Evolutionary conservation across 2,113 vertebrate species (phyloP), one percentile per base, ranked within the genome.

Genomic region (Phycodurus eques): DNA sequence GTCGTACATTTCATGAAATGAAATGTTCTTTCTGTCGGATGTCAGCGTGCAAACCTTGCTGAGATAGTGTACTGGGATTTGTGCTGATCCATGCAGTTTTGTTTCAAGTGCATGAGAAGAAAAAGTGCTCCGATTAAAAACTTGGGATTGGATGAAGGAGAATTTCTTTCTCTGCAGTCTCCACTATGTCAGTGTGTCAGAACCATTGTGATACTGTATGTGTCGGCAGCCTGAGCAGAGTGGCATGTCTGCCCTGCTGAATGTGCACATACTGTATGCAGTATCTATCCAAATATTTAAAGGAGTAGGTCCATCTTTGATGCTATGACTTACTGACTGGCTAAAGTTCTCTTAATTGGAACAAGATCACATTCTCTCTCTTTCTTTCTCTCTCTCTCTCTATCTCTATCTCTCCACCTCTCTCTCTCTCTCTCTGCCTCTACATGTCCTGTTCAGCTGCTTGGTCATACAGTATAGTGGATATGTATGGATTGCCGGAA

Each of bases 181-280:
- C 67, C 69, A 80, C 57, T 68, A 78, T 70, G 68, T 80, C 65
- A 47, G 63, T n/a, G 22, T 76, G 73, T 71, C 79, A 71, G 46
- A 51, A 53, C 0, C 65, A 68, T 66, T 43, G 15, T 53, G 72
- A 71, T 62, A 6, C 35, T 39, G 35, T 39, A n/a, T 75, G 53
- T 73, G 66, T 44, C 59, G 51, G 68, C 71, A 77, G 73, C 20
- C 67, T 49, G 70, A 75, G 71, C 74, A 35, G 68, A 65, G 63
- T 59, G 14, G 54, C 31, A 12, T 72, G 72, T 65, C 71, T 72
- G 65, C 33, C 4, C 43, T 20, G 60, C 67, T 75, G 39, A 75
- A 77, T 44, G 14, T 12, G 49, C 70, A 33, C 76, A 71, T 73
- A 60, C 43, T 66, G 12, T 27, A 46, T 59, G 6, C 35, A 5